Base-by-base conservation (phyloP, 2,113 vertebrate genomes). In the Acanthisitta chloris region DNA sequence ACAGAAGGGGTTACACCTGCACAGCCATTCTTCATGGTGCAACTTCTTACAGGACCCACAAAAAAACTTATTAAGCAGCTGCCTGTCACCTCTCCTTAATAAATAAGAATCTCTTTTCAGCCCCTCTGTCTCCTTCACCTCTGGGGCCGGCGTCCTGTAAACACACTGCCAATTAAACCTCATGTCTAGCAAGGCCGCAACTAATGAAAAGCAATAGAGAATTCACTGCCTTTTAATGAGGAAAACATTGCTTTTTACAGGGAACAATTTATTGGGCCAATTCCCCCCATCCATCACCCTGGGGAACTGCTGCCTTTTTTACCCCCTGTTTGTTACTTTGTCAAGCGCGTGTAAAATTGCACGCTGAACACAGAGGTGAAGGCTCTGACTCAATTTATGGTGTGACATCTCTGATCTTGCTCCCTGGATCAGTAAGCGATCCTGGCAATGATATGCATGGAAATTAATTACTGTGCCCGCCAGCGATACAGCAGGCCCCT, bases 181-280 rank as follows among this genome's bases (percentile, higher is more conserved):
- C 97, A 97, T 97, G 97, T 99, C 98, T 98, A 98, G 98, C 98
- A 98, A 98, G 98, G 98, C 98, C 98, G 97, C 96, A 97, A 93
- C 98, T 99, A 99, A 99, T 99, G 98, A 99, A 99, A 99, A 99
- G 98, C 99, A 99, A 99, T 99, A 98, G 98, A 99, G 99, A 99
- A 98, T 99, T 99, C 99, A 99, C 99, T 98, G 98, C 97, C 97
- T 99, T 99, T 99, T 99, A 99, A 99, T 99, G 99, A 99, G 99
- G 98, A 99, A 99, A 99, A 99, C 98, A 99, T 98, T 97, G 98
- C 98, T 99, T 99, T 98, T 98, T 98, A 99, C 98, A 98, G 98
- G 98, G 98, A 98, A 98, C 99, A 99, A 99, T 99, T 99, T 99
- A 99, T 98, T 98, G 98, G 98, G 98, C 99, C 98, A 99, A 99